Evolutionary conservation across 53 echinoderm and acorn worm genomes (phyloP), one percentile per base, ranked within the genome.

Genomic region (Paracentrotus lividus): DNA sequence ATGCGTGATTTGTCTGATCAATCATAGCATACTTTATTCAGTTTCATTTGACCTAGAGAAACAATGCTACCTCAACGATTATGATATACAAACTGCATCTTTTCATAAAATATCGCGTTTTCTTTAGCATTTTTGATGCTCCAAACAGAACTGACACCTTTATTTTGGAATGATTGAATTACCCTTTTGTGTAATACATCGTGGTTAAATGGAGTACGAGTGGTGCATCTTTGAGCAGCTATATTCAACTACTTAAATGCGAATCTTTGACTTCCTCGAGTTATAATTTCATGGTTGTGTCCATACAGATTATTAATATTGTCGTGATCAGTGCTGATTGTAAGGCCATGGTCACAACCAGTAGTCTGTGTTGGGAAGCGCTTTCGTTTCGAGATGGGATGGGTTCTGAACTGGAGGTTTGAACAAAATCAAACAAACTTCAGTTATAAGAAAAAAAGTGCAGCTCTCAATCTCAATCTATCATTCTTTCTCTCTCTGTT

Each of bases 111-210:
- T 66, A 72, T 16, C 72, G 27, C 72, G 8, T 72, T 40, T 38
- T 21, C 40, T 5, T 16, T 18, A 72, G 40, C 21, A 38, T 32
- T 72, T 72, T 72, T 72, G 72, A 72, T 72, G 72, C 72, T 38
- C 40, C 38, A 72, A 64, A 72, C 72, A 38, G 72, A 7, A 72
- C 15, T 72, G 72, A 72, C 72, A 72, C 72, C 72, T 40, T 72
- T 72, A 32, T 40, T 36, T 72, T 72, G 72, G 40, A 72, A 72
- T 72, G 72, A 72, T 72, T 72, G 72, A 72, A 72, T 72, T 72
- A 72, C 21, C 72, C 72, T 40, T 72, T 72, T 72, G 72, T 72
- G 20, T 14, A 72, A 72, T 18, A 38, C 38, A 38, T 72, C 40
- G 72, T 72, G 72, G 72, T 72, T 36, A 18, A 72, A 38, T 72